phyloP scores from a whole-genome alignment of 2,113 vertebrate genomes.

The Chaetura pelagica region DNA sequence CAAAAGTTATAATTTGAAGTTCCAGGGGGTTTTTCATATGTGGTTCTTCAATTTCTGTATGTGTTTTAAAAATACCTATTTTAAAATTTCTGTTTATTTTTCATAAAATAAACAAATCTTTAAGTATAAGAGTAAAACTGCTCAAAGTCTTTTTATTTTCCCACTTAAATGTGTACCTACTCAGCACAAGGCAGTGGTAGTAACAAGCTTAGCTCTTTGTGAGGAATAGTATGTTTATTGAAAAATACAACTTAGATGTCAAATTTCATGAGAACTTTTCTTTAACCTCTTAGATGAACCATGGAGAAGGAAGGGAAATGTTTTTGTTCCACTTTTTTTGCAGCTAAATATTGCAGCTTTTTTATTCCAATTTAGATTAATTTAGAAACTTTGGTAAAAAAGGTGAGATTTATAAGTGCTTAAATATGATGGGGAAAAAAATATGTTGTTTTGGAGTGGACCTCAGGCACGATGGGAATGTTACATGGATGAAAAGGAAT shows the following conservation, averaged over 20 bases:
- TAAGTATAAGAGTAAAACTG: not conserved
- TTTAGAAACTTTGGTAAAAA: not conserved
- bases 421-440: not conserved
- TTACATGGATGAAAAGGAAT: not conserved
- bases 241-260: not conserved
- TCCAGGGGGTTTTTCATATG: accelerated
- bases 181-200: not conserved
- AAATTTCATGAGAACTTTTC: not conserved
- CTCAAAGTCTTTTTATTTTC: not conserved
- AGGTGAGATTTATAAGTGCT: not conserved
- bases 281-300: not conserved
- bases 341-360: not conserved
- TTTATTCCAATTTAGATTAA: not conserved
- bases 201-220: not conserved
- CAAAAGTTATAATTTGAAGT: not conserved
- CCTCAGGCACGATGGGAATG: not conserved
- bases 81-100: not conserved
- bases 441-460: not conserved
- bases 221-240: not conserved
- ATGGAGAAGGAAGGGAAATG: not conserved
- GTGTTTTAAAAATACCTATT: not conserved
- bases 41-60: not conserved
- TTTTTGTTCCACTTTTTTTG: not conserved
- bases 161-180: not conserved
- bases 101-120: not conserved